Conservation (phyloP, 2,113 vertebrate species). For the Alethe castanea region DNA sequence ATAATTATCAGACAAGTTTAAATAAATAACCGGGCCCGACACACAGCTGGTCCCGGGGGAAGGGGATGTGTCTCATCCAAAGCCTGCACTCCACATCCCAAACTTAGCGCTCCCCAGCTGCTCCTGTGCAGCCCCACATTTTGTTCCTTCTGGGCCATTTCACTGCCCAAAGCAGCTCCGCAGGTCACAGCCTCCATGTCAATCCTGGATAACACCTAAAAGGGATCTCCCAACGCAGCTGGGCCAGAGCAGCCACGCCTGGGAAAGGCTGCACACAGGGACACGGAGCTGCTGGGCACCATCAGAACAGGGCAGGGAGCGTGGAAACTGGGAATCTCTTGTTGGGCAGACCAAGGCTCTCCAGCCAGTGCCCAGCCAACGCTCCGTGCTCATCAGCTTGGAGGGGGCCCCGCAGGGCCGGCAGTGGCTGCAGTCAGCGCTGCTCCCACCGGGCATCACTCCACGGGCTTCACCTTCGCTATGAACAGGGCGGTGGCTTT, state of each 20-base stretch:
- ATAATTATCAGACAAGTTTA: neutral
- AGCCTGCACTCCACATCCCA: neutral
- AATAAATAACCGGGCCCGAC: neutral
- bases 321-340: rapidly evolving
- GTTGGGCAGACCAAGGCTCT: rapidly evolving
- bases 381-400: rapidly evolving
- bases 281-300: neutral
- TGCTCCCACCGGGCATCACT: slow-evolving; percentile 25
- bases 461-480: slow-evolving; percentile 83
- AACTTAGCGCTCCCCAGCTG: neutral
- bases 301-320: neutral
- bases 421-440: neutral
- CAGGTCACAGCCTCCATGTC: neutral
- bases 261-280: neutral
- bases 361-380: rapidly evolving
- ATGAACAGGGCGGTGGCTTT: slow-evolving; percentile 86
- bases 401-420: neutral
- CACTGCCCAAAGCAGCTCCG: neutral
- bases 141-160: neutral
- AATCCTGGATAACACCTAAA: neutral
- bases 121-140: neutral
- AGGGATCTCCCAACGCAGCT: neutral
- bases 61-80: neutral
- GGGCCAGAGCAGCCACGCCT: rapidly evolving
- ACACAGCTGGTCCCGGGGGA: neutral